A percentile compares a stretch with the other conserved stretches of the same genome.
These are phyloP conservation scores for Acanthacorydalis orientalis DNA, from an alignment of 2,888 invertebrate genomes.

Conservation along the genomic window DNA sequence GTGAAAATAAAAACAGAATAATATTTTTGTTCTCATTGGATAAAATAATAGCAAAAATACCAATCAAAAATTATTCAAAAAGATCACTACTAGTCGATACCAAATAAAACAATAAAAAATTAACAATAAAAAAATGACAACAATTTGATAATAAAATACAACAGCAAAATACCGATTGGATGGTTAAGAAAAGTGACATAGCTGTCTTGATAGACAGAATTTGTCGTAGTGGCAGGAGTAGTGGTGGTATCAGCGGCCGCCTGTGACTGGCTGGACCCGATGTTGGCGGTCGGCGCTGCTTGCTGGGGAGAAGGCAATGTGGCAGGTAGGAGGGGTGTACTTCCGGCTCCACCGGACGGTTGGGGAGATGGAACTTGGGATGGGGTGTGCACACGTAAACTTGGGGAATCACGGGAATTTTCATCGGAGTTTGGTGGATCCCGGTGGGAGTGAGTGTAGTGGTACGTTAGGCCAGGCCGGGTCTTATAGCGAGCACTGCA, in stretches of 20 bases:
- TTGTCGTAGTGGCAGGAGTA: conserved; percentile 10
- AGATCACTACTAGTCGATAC: background rate
- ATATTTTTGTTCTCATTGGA: too few species aligned
- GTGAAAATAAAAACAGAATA: too few species aligned
- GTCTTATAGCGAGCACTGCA: conserved; percentile 96
- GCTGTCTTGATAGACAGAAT: conserved; percentile 43
- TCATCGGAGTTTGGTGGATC: conserved; percentile 31
- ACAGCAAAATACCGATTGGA: conserved; percentile 27
- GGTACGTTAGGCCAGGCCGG: conserved; percentile 87
- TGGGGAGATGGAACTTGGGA: conserved; percentile 5
- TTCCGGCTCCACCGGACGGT: background rate
- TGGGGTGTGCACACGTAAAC: conserved; percentile 19
- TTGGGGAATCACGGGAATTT: conserved; percentile 24
- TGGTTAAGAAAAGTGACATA: conserved; percentile 50
- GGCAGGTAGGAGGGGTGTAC: conserved; percentile 22
- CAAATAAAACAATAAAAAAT: background rate
- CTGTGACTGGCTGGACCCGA: conserved; percentile 17
- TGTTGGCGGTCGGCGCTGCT: conserved; percentile 18
- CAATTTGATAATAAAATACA: conserved; percentile 12
- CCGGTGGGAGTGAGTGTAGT: conserved; percentile 83
- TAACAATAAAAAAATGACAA: conserved; percentile 8
- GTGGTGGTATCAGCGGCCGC: conserved; percentile 22
- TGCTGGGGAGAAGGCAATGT: conserved; percentile 7
- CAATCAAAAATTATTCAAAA: background rate
- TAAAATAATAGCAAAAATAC: background rate